Percentiles rank a stretch among this genome's conserved stretches.
These are phyloP conservation scores for Drosophila suzukii DNA, from an alignment of 1,140 invertebrate species.

Conservation along the genomic window DNA sequence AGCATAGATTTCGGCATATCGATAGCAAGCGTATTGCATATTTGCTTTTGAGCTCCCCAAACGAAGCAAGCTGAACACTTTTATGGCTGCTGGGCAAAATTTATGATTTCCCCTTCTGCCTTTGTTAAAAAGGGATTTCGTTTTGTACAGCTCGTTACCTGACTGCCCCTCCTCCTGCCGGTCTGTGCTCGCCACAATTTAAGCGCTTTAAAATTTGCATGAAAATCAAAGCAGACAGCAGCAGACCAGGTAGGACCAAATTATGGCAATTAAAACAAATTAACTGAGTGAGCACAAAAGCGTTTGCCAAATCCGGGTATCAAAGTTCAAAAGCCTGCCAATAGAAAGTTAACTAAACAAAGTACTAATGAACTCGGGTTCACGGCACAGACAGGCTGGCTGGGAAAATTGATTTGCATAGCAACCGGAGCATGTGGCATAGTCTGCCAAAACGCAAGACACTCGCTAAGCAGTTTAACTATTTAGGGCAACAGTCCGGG, in stretches of 20 bases:
- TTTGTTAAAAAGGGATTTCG: conserved; percentile 77
- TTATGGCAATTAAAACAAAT: conserved; percentile 68
- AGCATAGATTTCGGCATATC: conserved; percentile 74
- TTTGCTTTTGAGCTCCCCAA: conserved; percentile 52
- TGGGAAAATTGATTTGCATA: conserved; percentile 76
- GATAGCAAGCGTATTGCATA: conserved; percentile 67
- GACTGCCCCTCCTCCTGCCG: neutral
- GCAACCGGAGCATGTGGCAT: conserved; percentile 67
- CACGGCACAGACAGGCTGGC: conserved; percentile 14
- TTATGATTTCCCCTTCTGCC: conserved; percentile 75
- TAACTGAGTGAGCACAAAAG: conserved; percentile 53
- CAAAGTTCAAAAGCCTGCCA: conserved; percentile 69
- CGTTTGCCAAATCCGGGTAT: conserved; percentile 50
- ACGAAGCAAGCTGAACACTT: conserved; percentile 50
- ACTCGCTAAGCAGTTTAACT: conserved; percentile 79
- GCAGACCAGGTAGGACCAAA: conserved; percentile 6
- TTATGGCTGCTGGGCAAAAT: conserved; percentile 80
- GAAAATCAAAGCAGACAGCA: conserved; percentile 42
- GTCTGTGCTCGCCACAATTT: conserved; percentile 41
- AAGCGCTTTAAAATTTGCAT: conserved; percentile 78
- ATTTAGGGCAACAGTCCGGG: conserved; percentile 59
- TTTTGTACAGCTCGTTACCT: conserved; percentile 65
- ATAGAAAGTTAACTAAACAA: conserved; percentile 76
- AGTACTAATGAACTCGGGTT: conserved; percentile 69
- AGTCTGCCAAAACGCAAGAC: conserved; percentile 57